A percentile compares a stretch with the other conserved stretches of the same genome.
Evolutionary conservation across 2,888 invertebrate genomes (phyloP).

Genomic region (Teinopalpus imperialis): DNA sequence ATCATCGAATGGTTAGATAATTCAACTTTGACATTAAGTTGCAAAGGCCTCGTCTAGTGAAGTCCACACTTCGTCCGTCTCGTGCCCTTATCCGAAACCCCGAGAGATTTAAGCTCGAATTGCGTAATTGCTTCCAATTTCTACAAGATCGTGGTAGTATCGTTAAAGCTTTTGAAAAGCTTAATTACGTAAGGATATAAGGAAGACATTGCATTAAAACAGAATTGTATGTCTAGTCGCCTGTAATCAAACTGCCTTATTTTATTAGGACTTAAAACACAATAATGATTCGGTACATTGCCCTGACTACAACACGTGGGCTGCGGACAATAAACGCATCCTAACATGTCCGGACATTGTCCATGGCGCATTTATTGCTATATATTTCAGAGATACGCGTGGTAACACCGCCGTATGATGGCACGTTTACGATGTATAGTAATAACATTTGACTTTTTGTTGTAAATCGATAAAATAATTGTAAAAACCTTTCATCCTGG

Average conservation of each 20-base stretch:
- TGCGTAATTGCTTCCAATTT: too few species aligned
- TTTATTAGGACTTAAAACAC: constrained; percentile 57
- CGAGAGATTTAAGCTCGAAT: too few species aligned
- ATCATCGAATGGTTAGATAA: too few species aligned
- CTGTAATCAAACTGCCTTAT: constrained; percentile 1
- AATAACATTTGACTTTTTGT: constrained; percentile 39
- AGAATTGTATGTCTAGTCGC: too few species aligned
- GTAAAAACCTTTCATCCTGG: constrained; percentile 24
- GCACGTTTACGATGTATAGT: constrained; percentile 52
- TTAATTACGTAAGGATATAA: too few species aligned
- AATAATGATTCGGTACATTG: constrained; percentile 53
- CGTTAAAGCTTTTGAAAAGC: too few species aligned
- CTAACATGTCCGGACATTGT: constrained; percentile 67
- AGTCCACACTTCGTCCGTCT: too few species aligned
- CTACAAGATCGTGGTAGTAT: too few species aligned
- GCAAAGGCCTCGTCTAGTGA: too few species aligned
- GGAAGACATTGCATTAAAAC: too few species aligned
- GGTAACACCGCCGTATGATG: constrained; percentile 44
- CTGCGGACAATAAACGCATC: constrained; percentile 66
- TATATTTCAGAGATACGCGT: constrained; percentile 62
- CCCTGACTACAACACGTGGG: constrained; percentile 54
- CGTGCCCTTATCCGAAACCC: too few species aligned
- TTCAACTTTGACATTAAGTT: too few species aligned
- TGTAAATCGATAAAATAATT: constrained; percentile 20
- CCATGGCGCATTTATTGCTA: constrained; percentile 66